A percentile compares a stretch with the other conserved stretches of the same genome.
These are phyloP conservation scores for Acanthaster planci DNA, from an alignment of 35 echinoderm and acorn worm species.

Conservation along the genomic window DNA sequence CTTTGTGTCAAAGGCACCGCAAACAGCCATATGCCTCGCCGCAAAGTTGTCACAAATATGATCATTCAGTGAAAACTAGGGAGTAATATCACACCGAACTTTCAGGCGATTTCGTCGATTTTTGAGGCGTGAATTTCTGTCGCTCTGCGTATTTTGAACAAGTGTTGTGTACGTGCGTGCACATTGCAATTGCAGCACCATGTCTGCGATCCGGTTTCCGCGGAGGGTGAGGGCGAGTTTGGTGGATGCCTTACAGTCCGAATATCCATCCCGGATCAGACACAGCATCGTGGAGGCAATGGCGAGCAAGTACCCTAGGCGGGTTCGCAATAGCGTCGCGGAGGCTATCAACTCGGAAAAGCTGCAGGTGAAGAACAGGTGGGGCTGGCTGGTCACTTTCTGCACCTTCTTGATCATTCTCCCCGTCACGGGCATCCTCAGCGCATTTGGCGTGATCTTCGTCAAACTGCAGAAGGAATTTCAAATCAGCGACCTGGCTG, in stretches of 20 bases:
- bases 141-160: not conserved
- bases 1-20: too few species aligned
- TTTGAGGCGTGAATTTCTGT: too few species aligned
- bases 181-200: not conserved
- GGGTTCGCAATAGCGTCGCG: not conserved
- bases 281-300: not conserved
- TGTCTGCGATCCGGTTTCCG: constrained; percentile 13
- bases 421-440: constrained; percentile 91
- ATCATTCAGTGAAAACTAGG: not conserved
- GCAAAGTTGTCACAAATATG: not conserved
- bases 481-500: constrained; percentile 70
- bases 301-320: not conserved
- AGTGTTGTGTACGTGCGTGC: too few species aligned
- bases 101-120: too few species aligned
- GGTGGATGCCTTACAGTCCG: not conserved
- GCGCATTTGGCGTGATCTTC: constrained; percentile 89
- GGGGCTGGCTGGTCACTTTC: constrained; percentile 90
- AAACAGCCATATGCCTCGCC: not conserved
- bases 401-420: constrained; percentile 88
- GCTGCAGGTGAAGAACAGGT: constrained; percentile 75
- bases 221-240: constrained; percentile 1
- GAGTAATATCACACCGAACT: too few species aligned
- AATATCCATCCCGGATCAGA: constrained; percentile 17
- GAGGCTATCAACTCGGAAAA: not conserved
- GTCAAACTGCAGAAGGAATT: constrained; percentile 92